Percentiles rank a stretch among this genome's conserved stretches.
These are phyloP conservation scores for Anastrepha ludens DNA, from an alignment of 1,140 invertebrate species.

Conservation along the genomic window DNA sequence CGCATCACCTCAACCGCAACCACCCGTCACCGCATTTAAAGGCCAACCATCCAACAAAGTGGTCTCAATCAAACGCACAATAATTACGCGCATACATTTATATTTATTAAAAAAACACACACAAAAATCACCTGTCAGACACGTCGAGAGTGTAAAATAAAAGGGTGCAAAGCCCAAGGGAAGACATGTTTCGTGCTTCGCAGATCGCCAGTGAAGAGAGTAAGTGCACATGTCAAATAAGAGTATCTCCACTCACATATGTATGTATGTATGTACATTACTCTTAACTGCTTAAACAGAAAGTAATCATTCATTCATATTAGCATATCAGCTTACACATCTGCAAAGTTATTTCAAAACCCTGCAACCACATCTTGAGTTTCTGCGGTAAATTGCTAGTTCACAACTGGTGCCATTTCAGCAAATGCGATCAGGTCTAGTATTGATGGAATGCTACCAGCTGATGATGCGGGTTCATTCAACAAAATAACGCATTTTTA, in stretches of 20 bases:
- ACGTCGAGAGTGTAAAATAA: neutral
- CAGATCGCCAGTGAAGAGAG: constrained; percentile 72
- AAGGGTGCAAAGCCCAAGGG: neutral
- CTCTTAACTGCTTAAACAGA: neutral
- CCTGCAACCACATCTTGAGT: no score
- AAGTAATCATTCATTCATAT: no score
- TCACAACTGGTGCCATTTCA: no score
- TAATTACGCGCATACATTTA: neutral
- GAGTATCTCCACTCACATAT: neutral
- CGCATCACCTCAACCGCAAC: constrained; percentile 9
- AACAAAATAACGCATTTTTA: no score
- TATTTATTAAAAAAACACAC: neutral
- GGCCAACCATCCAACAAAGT: constrained; percentile 10
- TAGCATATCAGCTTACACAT: no score
- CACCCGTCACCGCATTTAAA: constrained; percentile 13
- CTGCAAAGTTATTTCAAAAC: no score
- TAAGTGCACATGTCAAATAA: constrained; percentile 59
- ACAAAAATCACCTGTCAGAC: neutral
- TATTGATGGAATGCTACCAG: no score
- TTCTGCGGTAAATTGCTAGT: no score
- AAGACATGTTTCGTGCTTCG: constrained; percentile 68
- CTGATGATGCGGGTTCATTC: no score
- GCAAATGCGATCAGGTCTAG: no score
- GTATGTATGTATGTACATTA: neutral
- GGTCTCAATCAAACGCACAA: neutral